Base-by-base conservation (phyloP, 1,140 invertebrate species). In the Diachasma alloeum region DNA sequence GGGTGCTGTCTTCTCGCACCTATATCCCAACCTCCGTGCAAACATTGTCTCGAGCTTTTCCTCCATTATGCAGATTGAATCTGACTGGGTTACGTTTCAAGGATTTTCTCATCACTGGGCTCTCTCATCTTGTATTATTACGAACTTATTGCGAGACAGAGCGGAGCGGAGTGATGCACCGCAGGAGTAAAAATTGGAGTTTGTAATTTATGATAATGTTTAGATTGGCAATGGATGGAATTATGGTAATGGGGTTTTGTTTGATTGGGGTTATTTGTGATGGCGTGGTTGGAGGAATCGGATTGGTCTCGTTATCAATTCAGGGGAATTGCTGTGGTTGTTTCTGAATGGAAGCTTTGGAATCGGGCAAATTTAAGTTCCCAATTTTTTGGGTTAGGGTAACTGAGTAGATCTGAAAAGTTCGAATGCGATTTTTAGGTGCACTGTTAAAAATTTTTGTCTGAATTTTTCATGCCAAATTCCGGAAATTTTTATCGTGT, bases 51-150 rank as follows among this genome's bases (percentile, higher is more conserved):
- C 80, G 81, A 84, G 84, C 83, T 86, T 53, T 19, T 87, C 85
- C 82, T 88, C 86, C 87, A 90, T 90, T 89, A 88, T 89, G 87
- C 83, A 87, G 85, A 90, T 90, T 88, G 83, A 89, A 87, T 88
- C 83, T 83, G 81, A 84, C 85, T 84, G 86, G 39, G 84, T 87
- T 83, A 83, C 82, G 81, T 79, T 78, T 67, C 74, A 75, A 81
- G 79, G 81, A 83, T 84, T 83, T 73, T 68, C 72, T 17, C 56
- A 42, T 37, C 13, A 53, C n/a, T 42, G 63, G 15, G 11, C 19
- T 69, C 26, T 37, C 39, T 63, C 17, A 59, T 63, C 48, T 37
- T 56, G 69, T 70, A 39, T 70, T 48, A 46, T 72, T 53, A 46
- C 39, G 5, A 24, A 31, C 10, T 26, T 63, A 63, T 26, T 15